Base-by-base conservation (phyloP, 1,140 invertebrate species). In the Nylanderia fulva region DNA sequence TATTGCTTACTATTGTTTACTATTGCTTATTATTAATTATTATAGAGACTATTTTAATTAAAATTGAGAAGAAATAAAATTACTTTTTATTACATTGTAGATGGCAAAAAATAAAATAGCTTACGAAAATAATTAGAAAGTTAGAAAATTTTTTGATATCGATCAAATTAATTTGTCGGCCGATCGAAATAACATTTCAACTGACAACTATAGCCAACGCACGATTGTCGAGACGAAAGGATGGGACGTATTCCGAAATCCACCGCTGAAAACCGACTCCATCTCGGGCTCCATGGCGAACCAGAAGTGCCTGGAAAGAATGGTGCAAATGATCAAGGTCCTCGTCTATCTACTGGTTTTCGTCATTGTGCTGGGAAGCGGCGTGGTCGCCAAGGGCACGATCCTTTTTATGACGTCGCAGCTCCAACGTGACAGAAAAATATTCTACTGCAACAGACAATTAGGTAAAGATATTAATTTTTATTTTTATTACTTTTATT, bases 201-300 rank as follows among this genome's bases (percentile, higher is more conserved):
- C 84, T 79, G 92, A 92, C 93, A n/a, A n/a, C n/a, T n/a, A n/a
- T 95, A 98, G 98, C 92, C 97, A 97, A 94, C 95, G 98, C 88
- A 98, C 97, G 60, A 96, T 98, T 85, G 91, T 94, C 15, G 98
- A 98, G 93, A 98, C 98, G 80, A 98, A 98, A 97, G 98, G 97
- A 96, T 99, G 98, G 98, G 98, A 99, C 96, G 98, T 99, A 18
- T 99, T 99, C 95, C 95, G 98, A 92, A 97, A 98, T 93, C 97
- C 98, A 72, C 98, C 98, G 9, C 97, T 97, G 77, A 98, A 98
- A 93, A 96, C 97, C 91, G 98, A 98, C 93, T 98, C 97, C 91
- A 98, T 98, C 93, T 98, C 97, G 85, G 98, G 97, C 68, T 98
- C 98, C 39, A 98, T 98, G 96, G 97, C 97, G 71, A 98, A 97